Conservation (phyloP, 2,888 invertebrate genomes). For the Hyppa rectilinea region DNA sequence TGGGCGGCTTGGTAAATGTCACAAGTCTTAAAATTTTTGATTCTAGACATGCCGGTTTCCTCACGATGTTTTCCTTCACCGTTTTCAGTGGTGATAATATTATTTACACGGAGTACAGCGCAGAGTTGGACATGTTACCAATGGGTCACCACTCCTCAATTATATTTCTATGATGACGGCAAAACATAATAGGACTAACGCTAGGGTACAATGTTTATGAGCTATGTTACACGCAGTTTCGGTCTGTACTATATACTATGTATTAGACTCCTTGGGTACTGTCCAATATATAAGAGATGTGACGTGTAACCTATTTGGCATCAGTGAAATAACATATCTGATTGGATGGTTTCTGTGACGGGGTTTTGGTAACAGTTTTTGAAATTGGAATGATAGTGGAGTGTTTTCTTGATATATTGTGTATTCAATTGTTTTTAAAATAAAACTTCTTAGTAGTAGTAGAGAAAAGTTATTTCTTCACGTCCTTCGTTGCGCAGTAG, state of each 20-base stretch:
- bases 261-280: conserved; percentile 10
- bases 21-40: too few relatives aligned
- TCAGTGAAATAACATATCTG: background rate
- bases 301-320: conserved; percentile 34
- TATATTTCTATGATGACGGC: background rate
- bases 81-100: too few relatives aligned
- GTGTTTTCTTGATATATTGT: conserved; percentile 3
- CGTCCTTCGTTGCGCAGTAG: background rate
- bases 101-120: too few relatives aligned
- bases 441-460: too few relatives aligned
- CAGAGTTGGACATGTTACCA: too few relatives aligned
- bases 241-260: background rate
- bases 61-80: too few relatives aligned
- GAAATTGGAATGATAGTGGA: background rate
- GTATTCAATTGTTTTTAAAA: background rate
- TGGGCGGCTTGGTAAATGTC: too few relatives aligned
- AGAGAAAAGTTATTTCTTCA: background rate
- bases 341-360: background rate
- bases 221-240: conserved; percentile 10
- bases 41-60: too few relatives aligned
- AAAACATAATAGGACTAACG: background rate
- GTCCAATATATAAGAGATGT: conserved; percentile 35
- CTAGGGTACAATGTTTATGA: conserved; percentile 2
- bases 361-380: background rate
- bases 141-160: too few relatives aligned